phyloP scores from a whole-genome alignment of 2,888 invertebrate genomes.

The Drosophila anceps region DNA sequence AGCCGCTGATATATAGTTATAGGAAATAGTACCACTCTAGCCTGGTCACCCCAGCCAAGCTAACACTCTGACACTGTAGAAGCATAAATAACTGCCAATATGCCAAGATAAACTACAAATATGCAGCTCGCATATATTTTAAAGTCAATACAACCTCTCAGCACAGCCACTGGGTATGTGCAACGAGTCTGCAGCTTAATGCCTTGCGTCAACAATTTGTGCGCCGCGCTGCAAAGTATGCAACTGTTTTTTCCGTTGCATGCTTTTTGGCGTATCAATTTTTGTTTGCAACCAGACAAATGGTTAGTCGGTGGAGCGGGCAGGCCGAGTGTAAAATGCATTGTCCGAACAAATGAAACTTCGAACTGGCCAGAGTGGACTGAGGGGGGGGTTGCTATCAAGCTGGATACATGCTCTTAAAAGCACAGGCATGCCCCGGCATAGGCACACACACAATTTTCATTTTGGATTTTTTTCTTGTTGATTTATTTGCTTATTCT shows the following conservation, averaged over 20 bases:
- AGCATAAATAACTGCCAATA: too few species aligned
- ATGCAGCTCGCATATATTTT: too few species aligned
- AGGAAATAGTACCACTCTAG: too few species aligned
- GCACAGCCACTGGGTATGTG: slow-evolving; percentile 33
- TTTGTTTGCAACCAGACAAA: slow-evolving; percentile 51
- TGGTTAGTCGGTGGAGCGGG: neutral
- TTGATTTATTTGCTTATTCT: slow-evolving; percentile 72
- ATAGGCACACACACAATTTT: slow-evolving; percentile 48
- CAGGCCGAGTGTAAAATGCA: slow-evolving; percentile 50
- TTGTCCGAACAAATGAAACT: slow-evolving; percentile 66
- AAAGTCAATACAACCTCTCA: neutral
- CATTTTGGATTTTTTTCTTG: slow-evolving; percentile 49
- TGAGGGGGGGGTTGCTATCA: slow-evolving; percentile 2
- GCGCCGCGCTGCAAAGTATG: slow-evolving; percentile 61
- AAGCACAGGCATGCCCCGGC: slow-evolving; percentile 61
- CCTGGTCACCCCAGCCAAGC: too few species aligned
- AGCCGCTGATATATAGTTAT: too few species aligned
- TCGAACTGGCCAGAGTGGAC: slow-evolving; percentile 41
- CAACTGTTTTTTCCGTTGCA: slow-evolving; percentile 55
- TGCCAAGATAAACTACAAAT: too few species aligned
- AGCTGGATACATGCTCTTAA: slow-evolving; percentile 31
- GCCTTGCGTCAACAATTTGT: slow-evolving; percentile 82
- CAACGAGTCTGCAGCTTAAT: slow-evolving; percentile 62
- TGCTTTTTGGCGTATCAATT: slow-evolving; percentile 73
- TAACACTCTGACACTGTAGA: too few species aligned